These are phyloP conservation scores for Porites rus DNA, from an alignment of 92 coral and sea anemone species.

Conservation along the genomic window DNA sequence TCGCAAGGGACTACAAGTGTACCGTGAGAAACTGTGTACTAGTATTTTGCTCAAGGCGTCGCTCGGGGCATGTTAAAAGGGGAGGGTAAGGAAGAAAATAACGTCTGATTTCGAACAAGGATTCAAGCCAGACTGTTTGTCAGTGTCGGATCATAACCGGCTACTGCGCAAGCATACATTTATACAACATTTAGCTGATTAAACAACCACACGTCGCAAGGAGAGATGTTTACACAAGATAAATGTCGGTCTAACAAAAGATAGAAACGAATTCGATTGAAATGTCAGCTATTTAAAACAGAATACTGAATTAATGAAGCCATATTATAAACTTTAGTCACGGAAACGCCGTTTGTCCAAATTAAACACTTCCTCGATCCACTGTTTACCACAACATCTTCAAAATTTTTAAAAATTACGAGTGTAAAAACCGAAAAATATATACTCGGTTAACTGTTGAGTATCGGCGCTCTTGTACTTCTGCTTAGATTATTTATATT, in stretches of 20 bases:
- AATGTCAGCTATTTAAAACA: neutral
- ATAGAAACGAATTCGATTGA: conserved; percentile 4
- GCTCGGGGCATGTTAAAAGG: no score
- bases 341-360: neutral
- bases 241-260: neutral
- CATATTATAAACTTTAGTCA: neutral
- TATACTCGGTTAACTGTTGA: no score
- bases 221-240: conserved; percentile 1
- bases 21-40: no score
- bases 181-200: neutral
- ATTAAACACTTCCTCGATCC: neutral
- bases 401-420: no score
- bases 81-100: no score
- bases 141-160: no score
- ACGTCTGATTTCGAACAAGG: no score
- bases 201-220: conserved; percentile 1
- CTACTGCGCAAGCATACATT: neutral
- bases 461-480: no score
- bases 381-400: neutral
- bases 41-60: no score
- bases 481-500: neutral
- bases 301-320: neutral
- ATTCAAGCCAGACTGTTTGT: no score
- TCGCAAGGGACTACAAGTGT: neutral
- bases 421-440: no score